phyloP scores from a whole-genome alignment of 2,888 invertebrate species.

The Keiferia lycopersicella region DNA sequence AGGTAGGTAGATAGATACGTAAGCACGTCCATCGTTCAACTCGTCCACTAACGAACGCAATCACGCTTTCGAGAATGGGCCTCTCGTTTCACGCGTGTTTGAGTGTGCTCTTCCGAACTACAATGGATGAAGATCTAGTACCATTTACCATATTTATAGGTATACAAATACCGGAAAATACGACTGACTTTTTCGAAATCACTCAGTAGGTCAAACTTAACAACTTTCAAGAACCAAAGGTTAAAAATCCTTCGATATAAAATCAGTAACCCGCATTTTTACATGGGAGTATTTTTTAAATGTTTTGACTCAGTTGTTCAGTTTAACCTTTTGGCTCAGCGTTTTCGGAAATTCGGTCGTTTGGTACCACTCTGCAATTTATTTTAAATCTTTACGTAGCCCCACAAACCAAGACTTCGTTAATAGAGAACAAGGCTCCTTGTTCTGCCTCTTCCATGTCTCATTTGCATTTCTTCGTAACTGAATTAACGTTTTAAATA shows the following conservation, averaged over 20 bases:
- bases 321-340: too few species aligned
- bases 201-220: too few species aligned
- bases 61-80: constrained; percentile 30
- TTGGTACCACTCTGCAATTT: too few species aligned
- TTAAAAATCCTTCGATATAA: too few species aligned
- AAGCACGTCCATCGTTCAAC: constrained; percentile 12
- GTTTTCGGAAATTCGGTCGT: too few species aligned
- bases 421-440: neutral
- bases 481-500: constrained; percentile 19
- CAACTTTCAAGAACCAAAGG: too few species aligned
- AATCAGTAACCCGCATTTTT: too few species aligned
- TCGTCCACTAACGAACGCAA: constrained; percentile 36
- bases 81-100: constrained; percentile 33
- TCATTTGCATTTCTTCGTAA: constrained; percentile 15
- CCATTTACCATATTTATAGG: neutral
- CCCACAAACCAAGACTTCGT: neutral
- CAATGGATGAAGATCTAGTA: neutral
- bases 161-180: neutral
- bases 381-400: too few species aligned
- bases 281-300: too few species aligned
- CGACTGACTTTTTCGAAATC: too few species aligned
- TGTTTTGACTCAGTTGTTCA: too few species aligned
- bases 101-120: neutral
- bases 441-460: constrained; percentile 9
- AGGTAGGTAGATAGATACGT: neutral